Evolutionary conservation across 2,797 vertebrate species (phyloP), one percentile per base, ranked within the genome.

Genomic region (Pantherophis alleghaniensis): DNA sequence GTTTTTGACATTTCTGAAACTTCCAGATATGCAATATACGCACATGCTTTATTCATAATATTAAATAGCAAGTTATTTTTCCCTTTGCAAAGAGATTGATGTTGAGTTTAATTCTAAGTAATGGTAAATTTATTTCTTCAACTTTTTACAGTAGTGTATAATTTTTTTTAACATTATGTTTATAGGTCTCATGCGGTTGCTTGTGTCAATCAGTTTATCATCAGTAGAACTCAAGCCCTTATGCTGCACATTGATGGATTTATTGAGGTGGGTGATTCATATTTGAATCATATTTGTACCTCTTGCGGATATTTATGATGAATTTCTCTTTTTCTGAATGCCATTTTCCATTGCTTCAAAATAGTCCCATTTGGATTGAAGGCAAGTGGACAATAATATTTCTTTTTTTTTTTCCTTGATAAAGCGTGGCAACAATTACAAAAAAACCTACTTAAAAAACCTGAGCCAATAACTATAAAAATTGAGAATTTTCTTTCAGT

Each of bases 121-220:
- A 13, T 91, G 13, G 3, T 12, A 55, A 60, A 63, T 89, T 10
- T 87, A 87, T 87, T 56, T 88, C 14, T 94, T 63, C 47, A 11
- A 5, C 37, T 47, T 79, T 90, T 56, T 32, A 20, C 24, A 90
- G 47, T 7, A 94, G 47, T 95, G 3, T 4, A 0, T 88, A 37
- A 7, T 87, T 83, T 28, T 60, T 47, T 92, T 89, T 79, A n/a
- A 90, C 87, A 59, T 26, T 37, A 20, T 16, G 2, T 86, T 96
- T 96, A 4, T 97, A 99, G 99, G 97, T 99, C 99, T 97, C 99
- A 99, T 95, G 99, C 99, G 96, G 99, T 99, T 83, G 99, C 99
- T 69, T 99, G 99, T 1, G 99, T 99, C 94, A 99, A 99, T 97
- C 99, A 99, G 94, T 99, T 99, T 95, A 99, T 99, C 97, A 99